Conservation (phyloP, 2,797 vertebrate genomes). For the Potorous gilbertii region DNA sequence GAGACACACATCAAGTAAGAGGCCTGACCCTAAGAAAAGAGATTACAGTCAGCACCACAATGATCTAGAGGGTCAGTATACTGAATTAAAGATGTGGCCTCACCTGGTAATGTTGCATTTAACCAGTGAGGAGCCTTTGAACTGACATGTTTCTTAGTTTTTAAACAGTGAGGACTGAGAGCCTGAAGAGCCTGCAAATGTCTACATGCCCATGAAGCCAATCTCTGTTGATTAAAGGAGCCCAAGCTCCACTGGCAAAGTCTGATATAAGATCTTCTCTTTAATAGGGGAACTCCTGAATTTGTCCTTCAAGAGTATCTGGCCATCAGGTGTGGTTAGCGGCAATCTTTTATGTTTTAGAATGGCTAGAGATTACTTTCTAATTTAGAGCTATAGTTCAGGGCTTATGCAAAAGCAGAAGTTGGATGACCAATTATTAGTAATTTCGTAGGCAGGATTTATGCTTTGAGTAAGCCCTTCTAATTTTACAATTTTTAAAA, state of each 20-base stretch:
- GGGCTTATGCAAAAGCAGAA: not conserved
- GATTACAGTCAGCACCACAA: not conserved
- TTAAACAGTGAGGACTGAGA: not conserved
- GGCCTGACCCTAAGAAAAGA: not conserved
- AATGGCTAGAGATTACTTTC: not conserved
- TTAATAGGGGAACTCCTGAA: not conserved
- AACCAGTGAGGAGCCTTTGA: not conserved
- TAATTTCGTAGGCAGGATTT: not conserved
- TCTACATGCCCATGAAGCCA: not conserved
- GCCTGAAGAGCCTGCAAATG: not conserved
- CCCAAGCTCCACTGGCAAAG: not conserved
- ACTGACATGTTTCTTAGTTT: not conserved
- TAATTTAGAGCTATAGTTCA: not conserved
- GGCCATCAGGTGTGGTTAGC: not conserved
- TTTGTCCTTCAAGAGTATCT: not conserved
- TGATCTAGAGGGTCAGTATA: not conserved
- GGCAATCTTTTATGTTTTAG: not conserved
- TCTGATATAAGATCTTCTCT: not conserved
- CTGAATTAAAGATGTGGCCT: not conserved
- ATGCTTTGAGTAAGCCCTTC: not conserved
- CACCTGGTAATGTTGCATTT: not conserved
- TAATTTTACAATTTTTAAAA: not conserved
- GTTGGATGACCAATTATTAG: not conserved
- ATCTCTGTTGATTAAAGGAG: not conserved
- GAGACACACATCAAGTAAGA: not conserved